A percentile compares a stretch with the other conserved stretches of the same genome.
These are phyloP conservation scores for Pseudopipra pipra DNA, from an alignment of 2,113 vertebrate genomes.

Conservation along the genomic window DNA sequence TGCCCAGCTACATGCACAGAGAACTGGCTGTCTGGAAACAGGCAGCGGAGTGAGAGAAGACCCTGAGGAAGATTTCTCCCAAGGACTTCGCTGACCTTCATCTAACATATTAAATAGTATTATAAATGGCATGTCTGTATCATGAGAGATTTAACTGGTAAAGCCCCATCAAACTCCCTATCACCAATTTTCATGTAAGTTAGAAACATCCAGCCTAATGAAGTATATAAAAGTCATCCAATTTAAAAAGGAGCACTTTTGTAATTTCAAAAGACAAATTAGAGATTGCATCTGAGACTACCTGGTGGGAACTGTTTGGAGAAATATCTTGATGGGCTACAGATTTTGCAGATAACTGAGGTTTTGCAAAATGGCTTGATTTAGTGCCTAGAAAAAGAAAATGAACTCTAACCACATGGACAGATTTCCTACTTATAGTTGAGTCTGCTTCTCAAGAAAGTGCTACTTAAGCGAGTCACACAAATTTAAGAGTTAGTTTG, in stretches of 20 bases:
- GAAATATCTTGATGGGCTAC: background rate
- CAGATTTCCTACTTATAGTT: background rate
- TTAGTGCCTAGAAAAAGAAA: background rate
- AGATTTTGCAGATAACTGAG: background rate
- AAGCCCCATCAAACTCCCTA: background rate
- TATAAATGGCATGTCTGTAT: background rate
- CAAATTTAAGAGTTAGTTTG: background rate
- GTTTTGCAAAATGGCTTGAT: background rate
- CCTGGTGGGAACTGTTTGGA: background rate
- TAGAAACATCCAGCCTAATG: background rate
- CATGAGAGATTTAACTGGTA: background rate
- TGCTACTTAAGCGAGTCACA: background rate
- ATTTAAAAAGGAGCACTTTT: background rate
- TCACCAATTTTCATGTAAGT: background rate
- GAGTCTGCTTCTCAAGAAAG: background rate
- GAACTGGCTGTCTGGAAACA: background rate
- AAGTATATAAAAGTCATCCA: background rate
- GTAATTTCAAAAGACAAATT: background rate
- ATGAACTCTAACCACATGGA: background rate
- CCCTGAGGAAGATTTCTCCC: background rate
- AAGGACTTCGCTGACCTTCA: background rate
- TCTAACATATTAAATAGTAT: background rate
- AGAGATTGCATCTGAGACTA: background rate
- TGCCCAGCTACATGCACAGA: background rate
- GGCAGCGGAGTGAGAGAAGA: background rate